A percentile compares a stretch with the other conserved stretches of the same genome.
phyloP scores from a whole-genome alignment of 2,113 vertebrate species.

The Choloepus hoffmanni region DNA sequence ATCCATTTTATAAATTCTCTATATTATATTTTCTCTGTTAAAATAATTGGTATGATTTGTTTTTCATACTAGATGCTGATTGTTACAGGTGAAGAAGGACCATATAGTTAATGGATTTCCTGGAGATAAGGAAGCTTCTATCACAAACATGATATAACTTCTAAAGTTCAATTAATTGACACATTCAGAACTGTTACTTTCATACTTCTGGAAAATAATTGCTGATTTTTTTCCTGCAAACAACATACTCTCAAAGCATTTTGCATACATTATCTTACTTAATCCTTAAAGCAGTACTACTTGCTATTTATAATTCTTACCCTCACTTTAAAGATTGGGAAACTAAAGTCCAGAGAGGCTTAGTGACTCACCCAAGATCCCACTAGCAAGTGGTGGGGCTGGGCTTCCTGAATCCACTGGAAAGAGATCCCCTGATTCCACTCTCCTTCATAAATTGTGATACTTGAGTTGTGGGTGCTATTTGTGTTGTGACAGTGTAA shows the following conservation, averaged over 20 bases:
- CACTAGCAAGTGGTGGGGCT: not conserved
- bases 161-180: constrained; percentile 20
- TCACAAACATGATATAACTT: not conserved
- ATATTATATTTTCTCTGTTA: not conserved
- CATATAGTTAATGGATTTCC: not conserved
- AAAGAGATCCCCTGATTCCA: not conserved
- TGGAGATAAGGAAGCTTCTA: not conserved
- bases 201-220: constrained; percentile 19
- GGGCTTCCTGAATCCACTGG: not conserved
- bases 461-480: not conserved
- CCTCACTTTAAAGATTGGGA: not conserved
- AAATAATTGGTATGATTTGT: not conserved
- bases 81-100: not conserved
- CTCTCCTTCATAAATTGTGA: not conserved
- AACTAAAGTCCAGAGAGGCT: not conserved
- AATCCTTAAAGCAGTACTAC: not conserved
- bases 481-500: not conserved
- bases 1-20: not conserved
- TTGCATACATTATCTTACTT: not conserved
- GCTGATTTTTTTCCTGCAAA: not conserved
- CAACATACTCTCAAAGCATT: not conserved
- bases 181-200: not conserved
- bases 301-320: not conserved
- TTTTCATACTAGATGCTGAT: not conserved
- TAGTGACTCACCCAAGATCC: not conserved